phyloP scores from a whole-genome alignment of 2,113 vertebrate genomes.

The Pelmatolapia mariae region DNA sequence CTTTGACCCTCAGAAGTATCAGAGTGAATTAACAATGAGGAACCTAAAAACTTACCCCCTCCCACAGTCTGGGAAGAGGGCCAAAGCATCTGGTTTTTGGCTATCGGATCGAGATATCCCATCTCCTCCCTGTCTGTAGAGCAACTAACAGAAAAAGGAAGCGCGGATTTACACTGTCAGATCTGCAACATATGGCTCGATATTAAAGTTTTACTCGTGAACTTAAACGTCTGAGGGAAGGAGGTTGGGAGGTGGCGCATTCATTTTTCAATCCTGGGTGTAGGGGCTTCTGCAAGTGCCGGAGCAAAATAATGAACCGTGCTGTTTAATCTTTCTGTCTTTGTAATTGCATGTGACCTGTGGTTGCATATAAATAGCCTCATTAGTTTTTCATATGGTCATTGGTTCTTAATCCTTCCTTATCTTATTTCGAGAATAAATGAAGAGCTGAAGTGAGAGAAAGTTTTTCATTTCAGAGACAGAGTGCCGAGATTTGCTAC shows the following conservation, averaged over 20 bases:
- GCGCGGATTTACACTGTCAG: background rate
- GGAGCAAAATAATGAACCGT: conserved; percentile 16
- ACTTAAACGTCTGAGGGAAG: background rate
- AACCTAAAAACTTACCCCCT: background rate
- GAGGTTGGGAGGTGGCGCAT: background rate
- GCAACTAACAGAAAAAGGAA: conserved; percentile 2
- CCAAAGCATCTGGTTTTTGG: conserved; percentile 38
- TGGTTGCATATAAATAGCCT: conserved; percentile 71
- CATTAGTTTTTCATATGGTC: conserved; percentile 60
- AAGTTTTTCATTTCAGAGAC: conserved; percentile 24
- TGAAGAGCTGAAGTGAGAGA: conserved; percentile 2
- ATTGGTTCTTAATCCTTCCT: conserved; percentile 39
- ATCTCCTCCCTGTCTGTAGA: background rate
- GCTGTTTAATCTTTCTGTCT: conserved; percentile 42
- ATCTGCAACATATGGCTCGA: background rate
- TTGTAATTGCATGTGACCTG: conserved; percentile 45
- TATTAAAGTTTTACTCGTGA: background rate
- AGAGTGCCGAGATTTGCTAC: background rate
- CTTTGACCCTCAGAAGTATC: background rate
- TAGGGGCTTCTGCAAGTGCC: background rate
- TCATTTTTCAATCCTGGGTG: background rate
- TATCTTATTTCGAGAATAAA: conserved; percentile 36
- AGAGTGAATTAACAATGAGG: background rate
- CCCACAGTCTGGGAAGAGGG: conserved; percentile 31
- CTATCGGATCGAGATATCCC: conserved; percentile 20